Conservation (phyloP, 2,888 invertebrate genomes). For the Mesochorus sp. region DNA sequence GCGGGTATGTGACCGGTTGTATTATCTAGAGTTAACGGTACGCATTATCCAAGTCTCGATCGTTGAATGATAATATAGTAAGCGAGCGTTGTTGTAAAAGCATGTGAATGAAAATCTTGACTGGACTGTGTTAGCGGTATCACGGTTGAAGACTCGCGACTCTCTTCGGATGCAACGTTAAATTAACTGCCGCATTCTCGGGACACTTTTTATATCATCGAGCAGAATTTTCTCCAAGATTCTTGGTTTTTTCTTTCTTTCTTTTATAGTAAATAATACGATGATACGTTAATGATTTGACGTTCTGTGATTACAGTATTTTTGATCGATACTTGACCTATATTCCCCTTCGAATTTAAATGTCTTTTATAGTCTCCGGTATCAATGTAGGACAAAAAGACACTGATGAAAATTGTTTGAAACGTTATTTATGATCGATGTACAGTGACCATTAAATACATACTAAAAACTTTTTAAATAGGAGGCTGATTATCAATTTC, state of each 20-base stretch:
- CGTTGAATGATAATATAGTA: constrained; percentile 10
- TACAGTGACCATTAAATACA: no score
- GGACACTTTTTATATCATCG: neutral
- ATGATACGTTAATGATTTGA: no score
- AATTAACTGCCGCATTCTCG: constrained; percentile 24
- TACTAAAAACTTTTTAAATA: no score
- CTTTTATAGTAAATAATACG: no score
- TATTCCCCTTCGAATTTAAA: no score
- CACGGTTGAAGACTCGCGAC: neutral
- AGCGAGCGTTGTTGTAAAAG: neutral
- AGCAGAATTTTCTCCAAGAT: neutral
- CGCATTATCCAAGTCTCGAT: neutral
- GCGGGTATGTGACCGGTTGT: neutral
- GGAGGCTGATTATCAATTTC: no score
- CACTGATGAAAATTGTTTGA: no score
- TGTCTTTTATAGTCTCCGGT: no score
- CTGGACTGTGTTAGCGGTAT: constrained; percentile 3
- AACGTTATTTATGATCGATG: no score
- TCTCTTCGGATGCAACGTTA: neutral
- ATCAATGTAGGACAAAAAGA: no score
- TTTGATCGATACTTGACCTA: no score
- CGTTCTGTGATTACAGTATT: no score
- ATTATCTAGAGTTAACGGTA: constrained; percentile 22
- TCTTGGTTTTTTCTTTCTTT: neutral
- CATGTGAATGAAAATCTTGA: constrained; percentile 39